These are phyloP conservation scores for Montipora sp. DNA, from an alignment of 64 coral and sea anemone species.

Conservation along the genomic window DNA sequence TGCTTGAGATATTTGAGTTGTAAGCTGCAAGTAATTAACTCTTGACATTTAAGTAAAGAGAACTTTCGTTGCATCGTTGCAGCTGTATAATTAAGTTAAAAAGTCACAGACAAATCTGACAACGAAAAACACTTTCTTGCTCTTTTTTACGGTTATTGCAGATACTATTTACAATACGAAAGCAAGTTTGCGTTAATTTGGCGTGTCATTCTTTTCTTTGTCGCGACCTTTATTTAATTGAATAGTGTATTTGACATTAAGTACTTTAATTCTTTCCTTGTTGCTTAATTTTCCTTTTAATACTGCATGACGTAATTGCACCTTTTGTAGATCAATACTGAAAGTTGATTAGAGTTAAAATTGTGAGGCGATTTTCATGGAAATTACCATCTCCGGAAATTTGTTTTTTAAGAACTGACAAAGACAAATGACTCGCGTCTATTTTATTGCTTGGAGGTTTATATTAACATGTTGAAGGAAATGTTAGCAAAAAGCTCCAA, in stretches of 20 bases:
- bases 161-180: neutral
- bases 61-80: too few relatives aligned
- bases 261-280: constrained; percentile 9
- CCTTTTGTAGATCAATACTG: neutral
- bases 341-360: constrained; percentile 8
- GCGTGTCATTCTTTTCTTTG: neutral
- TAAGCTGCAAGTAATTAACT: too few relatives aligned
- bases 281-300: neutral
- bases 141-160: neutral
- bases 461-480: constrained; percentile 7
- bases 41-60: too few relatives aligned
- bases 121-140: neutral
- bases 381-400: neutral
- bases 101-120: neutral
- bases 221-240: neutral
- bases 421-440: neutral
- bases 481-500: neutral
- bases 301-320: neutral
- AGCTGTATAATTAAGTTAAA: too few relatives aligned
- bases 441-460: neutral
- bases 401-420: neutral
- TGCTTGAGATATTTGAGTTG: too few relatives aligned
- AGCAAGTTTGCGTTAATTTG: neutral
- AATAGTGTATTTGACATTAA: constrained; percentile 1
- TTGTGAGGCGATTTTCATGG: constrained; percentile 10